These are phyloP conservation scores for Lydus trimaculatus DNA, from an alignment of 2,888 invertebrate genomes.

Conservation along the genomic window DNA sequence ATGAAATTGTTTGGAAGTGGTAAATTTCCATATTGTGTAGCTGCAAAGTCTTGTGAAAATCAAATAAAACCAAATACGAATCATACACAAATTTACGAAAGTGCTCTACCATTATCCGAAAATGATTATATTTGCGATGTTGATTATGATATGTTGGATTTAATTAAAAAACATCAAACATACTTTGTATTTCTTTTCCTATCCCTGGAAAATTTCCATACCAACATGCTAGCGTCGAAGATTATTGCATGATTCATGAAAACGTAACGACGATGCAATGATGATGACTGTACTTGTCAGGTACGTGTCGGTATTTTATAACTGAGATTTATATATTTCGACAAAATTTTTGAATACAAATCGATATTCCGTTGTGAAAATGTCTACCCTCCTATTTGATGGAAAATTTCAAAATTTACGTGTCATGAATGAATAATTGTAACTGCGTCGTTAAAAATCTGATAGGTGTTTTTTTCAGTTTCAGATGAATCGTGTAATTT, in stretches of 20 bases:
- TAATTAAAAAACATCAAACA: not conserved
- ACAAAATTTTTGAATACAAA: too few species aligned
- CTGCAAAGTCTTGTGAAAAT: not conserved
- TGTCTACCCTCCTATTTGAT: not conserved
- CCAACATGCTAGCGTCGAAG: too few species aligned
- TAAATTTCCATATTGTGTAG: not conserved
- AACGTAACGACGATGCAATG: too few species aligned
- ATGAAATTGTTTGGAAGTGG: not conserved
- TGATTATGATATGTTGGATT: conserved; percentile 4
- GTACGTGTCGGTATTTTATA: too few species aligned
- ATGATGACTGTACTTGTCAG: too few species aligned
- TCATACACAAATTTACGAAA: not conserved
- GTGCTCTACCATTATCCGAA: not conserved
- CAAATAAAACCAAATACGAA: not conserved
- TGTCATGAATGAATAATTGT: too few species aligned
- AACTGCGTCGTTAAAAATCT: not conserved
- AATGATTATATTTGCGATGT: not conserved
- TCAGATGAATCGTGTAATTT: too few species aligned
- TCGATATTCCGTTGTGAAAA: not conserved
- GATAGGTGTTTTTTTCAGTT: not conserved
- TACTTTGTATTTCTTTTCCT: not conserved
- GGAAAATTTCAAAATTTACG: not conserved
- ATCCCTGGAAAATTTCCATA: too few species aligned
- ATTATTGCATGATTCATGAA: too few species aligned
- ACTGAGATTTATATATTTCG: too few species aligned